Conservation (phyloP, 2,797 vertebrate genomes). For the Aldrovandia affinis region DNA sequence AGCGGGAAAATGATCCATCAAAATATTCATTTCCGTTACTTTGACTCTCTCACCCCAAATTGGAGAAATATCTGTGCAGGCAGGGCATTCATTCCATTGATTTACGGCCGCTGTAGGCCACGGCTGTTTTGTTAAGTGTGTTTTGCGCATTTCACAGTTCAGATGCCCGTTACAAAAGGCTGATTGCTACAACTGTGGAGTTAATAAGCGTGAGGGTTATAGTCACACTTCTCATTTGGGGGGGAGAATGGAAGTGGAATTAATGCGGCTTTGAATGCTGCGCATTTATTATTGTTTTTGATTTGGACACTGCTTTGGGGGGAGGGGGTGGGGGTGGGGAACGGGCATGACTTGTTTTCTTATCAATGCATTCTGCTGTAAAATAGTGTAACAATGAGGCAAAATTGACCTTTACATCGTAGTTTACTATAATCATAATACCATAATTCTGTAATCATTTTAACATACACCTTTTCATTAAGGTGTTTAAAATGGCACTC, state of each 20-base stretch:
- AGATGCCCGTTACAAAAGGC: neutral
- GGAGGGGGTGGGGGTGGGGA: too few species aligned
- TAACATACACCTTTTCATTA: too few species aligned
- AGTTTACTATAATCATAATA: too few species aligned
- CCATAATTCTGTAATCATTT: too few species aligned
- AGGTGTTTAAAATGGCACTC: too few species aligned
- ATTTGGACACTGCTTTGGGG: neutral
- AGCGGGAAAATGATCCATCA: neutral
- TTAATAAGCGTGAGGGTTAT: neutral
- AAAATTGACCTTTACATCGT: too few species aligned
- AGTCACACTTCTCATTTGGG: constrained; percentile 4
- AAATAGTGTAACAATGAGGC: too few species aligned
- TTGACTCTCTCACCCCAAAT: neutral
- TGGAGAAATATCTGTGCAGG: neutral
- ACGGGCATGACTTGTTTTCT: too few species aligned
- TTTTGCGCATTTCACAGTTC: constrained; percentile 1
- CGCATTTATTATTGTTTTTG: neutral
- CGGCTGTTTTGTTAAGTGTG: neutral
- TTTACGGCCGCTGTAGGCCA: neutral
- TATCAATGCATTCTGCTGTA: too few species aligned
- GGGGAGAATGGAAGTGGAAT: neutral
- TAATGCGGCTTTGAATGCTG: neutral
- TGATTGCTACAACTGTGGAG: neutral
- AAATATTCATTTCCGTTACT: neutral
- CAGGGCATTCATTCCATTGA: constrained; percentile 1